Conservation (phyloP, 2,797 vertebrate species). For the Tinamus major region DNA sequence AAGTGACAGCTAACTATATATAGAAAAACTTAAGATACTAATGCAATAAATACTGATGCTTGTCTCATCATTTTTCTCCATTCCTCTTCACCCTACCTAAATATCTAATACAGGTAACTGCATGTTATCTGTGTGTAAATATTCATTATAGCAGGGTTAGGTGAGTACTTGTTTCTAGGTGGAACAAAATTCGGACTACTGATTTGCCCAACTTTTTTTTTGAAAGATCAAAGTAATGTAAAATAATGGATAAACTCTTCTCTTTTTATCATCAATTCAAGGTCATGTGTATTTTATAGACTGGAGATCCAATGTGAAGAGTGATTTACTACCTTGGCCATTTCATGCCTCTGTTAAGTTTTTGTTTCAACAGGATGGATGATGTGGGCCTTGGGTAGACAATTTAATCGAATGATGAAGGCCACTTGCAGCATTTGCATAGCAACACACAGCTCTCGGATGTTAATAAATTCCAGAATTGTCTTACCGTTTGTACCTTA, state of each 20-base stretch:
- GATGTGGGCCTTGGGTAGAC: constrained; percentile 36
- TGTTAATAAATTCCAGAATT: background rate
- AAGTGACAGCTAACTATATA: background rate
- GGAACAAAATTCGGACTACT: background rate
- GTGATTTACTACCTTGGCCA: constrained; percentile 44
- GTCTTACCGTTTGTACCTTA: background rate
- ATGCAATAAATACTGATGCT: background rate
- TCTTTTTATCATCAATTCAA: constrained; percentile 37
- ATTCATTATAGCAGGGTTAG: background rate
- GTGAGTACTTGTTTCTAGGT: background rate
- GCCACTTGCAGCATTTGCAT: constrained; percentile 31
- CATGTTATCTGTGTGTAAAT: background rate
- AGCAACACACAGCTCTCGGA: constrained; percentile 7
- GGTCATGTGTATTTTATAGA: constrained; percentile 43
- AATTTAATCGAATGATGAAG: constrained; percentile 61
- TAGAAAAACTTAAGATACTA: background rate
- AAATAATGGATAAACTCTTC: background rate
- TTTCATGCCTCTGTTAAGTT: constrained; percentile 1
- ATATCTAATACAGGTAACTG: background rate
- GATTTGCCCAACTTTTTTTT: background rate
- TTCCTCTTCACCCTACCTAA: background rate
- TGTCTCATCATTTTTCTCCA: background rate
- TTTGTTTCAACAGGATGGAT: constrained; percentile 58
- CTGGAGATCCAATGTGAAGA: constrained; percentile 55
- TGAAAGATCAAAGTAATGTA: background rate